Conservation (phyloP, 53 echinoderm and acorn worm species). For the Paracentrotus lividus region DNA sequence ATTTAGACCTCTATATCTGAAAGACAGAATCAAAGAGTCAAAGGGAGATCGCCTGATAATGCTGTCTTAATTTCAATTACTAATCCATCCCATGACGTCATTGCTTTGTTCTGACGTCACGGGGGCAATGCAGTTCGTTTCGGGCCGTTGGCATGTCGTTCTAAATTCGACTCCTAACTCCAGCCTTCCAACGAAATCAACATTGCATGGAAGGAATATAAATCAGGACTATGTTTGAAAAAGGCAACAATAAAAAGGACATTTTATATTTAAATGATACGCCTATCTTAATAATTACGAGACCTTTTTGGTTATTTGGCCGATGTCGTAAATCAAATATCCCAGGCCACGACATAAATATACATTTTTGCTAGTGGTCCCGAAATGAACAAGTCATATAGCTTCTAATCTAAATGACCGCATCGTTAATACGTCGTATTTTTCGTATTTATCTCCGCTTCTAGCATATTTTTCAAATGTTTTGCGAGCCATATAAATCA, state of each 20-base stretch:
- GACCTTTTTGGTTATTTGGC: background rate
- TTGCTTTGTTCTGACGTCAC: conserved; percentile 38
- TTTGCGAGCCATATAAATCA: background rate
- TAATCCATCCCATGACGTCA: conserved; percentile 43
- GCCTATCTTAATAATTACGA: background rate
- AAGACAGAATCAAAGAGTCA: background rate
- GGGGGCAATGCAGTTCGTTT: background rate
- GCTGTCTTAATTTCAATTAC: conserved; percentile 38
- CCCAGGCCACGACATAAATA: background rate
- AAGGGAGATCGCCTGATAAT: background rate
- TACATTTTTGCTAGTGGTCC: background rate
- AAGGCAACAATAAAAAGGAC: background rate
- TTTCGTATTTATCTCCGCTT: background rate
- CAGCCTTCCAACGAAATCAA: conserved; percentile 10
- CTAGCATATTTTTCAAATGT: background rate
- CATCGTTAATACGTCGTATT: background rate
- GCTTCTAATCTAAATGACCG: background rate
- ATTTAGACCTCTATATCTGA: background rate
- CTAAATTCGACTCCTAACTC: background rate
- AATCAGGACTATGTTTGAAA: background rate
- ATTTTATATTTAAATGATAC: background rate
- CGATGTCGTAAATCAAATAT: background rate
- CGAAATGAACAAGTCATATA: background rate
- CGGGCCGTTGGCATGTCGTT: background rate
- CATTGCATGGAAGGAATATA: background rate